Evolutionary conservation across 2,888 invertebrate species (phyloP), one percentile per base, ranked within the genome.

Genomic region (Plagodis pulveraria): DNA sequence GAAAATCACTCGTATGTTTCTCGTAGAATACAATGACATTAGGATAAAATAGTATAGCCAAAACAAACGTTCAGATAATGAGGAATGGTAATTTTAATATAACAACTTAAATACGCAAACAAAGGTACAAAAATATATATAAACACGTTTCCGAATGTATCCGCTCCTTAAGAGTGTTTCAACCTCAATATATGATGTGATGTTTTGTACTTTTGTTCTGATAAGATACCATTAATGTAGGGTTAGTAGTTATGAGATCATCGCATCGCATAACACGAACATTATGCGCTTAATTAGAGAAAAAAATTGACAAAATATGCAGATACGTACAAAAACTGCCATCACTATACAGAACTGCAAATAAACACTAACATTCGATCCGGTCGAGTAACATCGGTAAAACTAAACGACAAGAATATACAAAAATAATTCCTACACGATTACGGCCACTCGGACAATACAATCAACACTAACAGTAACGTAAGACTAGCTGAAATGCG

Each of bases 191-290:
- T 5, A 10, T 40, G 40, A 10, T 69, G 82, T 77, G 78, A 76
- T 73, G 78, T 80, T 84, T 91, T 93, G 93, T 92, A 93, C 93
- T 92, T 90, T 89, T 85, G 89, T 86, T 85, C 88, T 84, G 80
- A 83, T 83, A 22, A 22, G 22, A 22, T 78, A 80, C 75, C 78
- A 78, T 78, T 79, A 76, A 80, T 81, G 84, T 84, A 87, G 84
- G 81, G 88, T 92, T 93, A 93, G 91, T 91, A 90, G 85, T 82
- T 87, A 91, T 93, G 93, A 93, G 93, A 93, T 93, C 93, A 93
- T 83, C 83, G 86, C 76, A 75, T 81, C 89, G 88, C 91, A 85
- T 72, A 81, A 83, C 78, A 78, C 77, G 68, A 74, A 72, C 73
- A 77, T 80, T 80, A 84, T 84, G 91, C 89, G 90, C 87, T 87